Evolutionary conservation across 2,797 vertebrate species (phyloP).

Genomic region (Melanotaenia parkinsoni): DNA sequence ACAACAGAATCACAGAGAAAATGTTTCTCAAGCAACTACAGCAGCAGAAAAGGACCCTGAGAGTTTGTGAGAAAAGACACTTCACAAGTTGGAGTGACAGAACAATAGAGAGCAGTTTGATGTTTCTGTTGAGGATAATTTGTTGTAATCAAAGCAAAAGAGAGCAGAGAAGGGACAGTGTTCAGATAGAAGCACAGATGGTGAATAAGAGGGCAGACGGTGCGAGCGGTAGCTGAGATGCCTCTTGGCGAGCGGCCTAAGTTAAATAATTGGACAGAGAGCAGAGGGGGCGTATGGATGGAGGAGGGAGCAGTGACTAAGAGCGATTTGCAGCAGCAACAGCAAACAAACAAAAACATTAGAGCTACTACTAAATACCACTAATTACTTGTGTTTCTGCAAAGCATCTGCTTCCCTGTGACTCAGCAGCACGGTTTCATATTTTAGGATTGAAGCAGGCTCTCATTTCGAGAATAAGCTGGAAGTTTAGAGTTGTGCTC

Average conservation of each 20-base stretch:
- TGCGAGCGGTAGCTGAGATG: conserved; percentile 61
- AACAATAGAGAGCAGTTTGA: conserved; percentile 60
- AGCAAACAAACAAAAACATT: conserved; percentile 63
- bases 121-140: conserved; percentile 71
- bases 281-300: conserved; percentile 48
- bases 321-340: conserved; percentile 30
- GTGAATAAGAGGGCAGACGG: conserved; percentile 73
- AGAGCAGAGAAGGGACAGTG: conserved; percentile 59
- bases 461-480: conserved; percentile 35
- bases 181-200: conserved; percentile 75
- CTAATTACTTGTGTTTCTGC: conserved; percentile 41
- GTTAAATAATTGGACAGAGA: conserved; percentile 76
- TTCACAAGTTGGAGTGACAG: conserved; percentile 54
- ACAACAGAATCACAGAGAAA: conserved; percentile 21
- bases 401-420: conserved; percentile 13
- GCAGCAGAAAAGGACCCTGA: conserved; percentile 14
- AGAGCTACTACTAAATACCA: conserved; percentile 26
- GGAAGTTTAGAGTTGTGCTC: conserved; percentile 41
- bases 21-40: conserved; percentile 16
- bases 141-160: conserved; percentile 75
- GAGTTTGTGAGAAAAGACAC: conserved; percentile 10
- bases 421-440: conserved; percentile 38
- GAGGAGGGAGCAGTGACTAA: conserved; percentile 55
- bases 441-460: conserved; percentile 36
- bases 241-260: conserved; percentile 68